Conservation (phyloP, 2,113 vertebrate genomes). For the Labeo rohita region DNA sequence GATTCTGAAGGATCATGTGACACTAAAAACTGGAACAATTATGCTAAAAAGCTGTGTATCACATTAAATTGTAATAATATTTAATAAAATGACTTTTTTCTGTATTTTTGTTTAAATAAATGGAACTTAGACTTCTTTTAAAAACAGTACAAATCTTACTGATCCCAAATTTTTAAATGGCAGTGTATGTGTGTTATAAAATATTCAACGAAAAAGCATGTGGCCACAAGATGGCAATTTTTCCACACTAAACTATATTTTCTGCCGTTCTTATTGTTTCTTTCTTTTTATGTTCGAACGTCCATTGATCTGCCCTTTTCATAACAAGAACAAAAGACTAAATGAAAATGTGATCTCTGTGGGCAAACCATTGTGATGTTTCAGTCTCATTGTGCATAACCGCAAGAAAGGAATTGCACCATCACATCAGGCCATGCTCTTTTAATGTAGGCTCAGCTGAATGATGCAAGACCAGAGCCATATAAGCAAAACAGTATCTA, state of each 20-base stretch:
- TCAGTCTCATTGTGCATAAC: not conserved
- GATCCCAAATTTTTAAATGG: too few relatives aligned
- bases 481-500: not conserved
- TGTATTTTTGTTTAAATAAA: too few relatives aligned
- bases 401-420: not conserved
- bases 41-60: too few relatives aligned
- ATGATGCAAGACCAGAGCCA: not conserved
- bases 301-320: not conserved
- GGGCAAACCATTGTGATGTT: not conserved
- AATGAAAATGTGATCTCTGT: not conserved
- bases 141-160: too few relatives aligned
- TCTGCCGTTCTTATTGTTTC: not conserved
- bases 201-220: not conserved
- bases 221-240: constrained; percentile 43
- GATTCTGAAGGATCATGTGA: too few relatives aligned
- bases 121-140: too few relatives aligned
- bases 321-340: not conserved
- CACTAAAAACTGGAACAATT: too few relatives aligned
- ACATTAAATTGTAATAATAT: too few relatives aligned
- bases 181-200: not conserved
- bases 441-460: not conserved
- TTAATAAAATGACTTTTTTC: too few relatives aligned
- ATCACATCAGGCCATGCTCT: not conserved
- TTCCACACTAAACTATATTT: not conserved
- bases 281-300: not conserved